Conservation (phyloP, 2,113 vertebrate genomes). For the Sphaerodactylus townsendi region DNA sequence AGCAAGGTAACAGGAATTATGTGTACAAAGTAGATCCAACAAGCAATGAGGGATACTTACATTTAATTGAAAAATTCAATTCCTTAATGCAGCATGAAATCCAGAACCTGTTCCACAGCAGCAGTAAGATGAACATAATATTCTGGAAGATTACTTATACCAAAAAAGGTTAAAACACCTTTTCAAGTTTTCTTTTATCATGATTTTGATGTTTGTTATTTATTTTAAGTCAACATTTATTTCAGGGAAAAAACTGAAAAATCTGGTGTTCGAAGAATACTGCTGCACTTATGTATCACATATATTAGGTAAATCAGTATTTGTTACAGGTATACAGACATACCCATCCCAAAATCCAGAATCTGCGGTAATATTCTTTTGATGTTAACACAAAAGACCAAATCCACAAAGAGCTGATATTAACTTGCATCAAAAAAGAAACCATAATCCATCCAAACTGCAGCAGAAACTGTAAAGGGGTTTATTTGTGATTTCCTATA, state of each 20-base stretch:
- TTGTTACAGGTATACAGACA: conserved; percentile 67
- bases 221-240: conserved; percentile 38
- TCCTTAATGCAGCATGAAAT: conserved; percentile 74
- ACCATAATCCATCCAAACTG: conserved; percentile 80
- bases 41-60: conserved; percentile 74
- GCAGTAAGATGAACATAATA: conserved; percentile 66
- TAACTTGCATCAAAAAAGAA: conserved; percentile 79
- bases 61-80: conserved; percentile 72
- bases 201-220: conserved; percentile 44
- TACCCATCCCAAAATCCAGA: conserved; percentile 71
- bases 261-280: conserved; percentile 65
- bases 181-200: conserved; percentile 68
- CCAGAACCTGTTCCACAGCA: conserved; percentile 76
- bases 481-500: conserved; percentile 84
- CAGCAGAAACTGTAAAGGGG: conserved; percentile 81
- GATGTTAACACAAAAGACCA: conserved; percentile 72
- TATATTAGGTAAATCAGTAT: conserved; percentile 50
- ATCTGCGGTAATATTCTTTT: conserved; percentile 76
- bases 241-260: conserved; percentile 62
- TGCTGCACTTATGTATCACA: conserved; percentile 63
- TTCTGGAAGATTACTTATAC: conserved; percentile 69
- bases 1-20: conserved; percentile 69
- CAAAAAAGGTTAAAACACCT: conserved; percentile 77
- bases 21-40: conserved; percentile 69
- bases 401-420: conserved; percentile 76